Conservation (phyloP, 2,888 invertebrate genomes). For the Agrochola litura region DNA sequence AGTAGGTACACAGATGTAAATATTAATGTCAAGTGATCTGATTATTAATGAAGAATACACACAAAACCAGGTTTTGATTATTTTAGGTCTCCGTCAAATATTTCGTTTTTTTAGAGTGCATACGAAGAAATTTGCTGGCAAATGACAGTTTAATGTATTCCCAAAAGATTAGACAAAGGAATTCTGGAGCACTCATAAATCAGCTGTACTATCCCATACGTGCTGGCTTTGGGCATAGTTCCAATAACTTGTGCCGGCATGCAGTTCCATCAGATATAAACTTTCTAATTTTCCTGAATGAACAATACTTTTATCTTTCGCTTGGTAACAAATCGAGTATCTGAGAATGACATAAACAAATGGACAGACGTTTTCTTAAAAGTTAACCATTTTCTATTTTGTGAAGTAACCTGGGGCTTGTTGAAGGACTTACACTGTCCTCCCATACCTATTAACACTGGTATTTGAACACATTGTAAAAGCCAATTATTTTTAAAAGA, state of each 20-base stretch:
- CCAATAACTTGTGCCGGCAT: slow-evolving; percentile 15
- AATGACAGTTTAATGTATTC: not conserved
- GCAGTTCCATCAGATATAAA: not conserved
- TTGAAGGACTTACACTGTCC: too few species aligned
- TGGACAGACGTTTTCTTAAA: not conserved
- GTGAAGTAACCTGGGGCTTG: too few species aligned
- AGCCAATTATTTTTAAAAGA: too few species aligned
- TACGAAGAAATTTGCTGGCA: not conserved
- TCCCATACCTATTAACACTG: too few species aligned
- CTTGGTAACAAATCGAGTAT: not conserved
- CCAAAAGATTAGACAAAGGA: not conserved
- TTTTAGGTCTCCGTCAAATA: too few species aligned
- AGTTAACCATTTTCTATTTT: not conserved
- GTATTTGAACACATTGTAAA: too few species aligned
- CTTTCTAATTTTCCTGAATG: not conserved
- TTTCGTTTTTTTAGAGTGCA: not conserved
- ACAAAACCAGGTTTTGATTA: too few species aligned
- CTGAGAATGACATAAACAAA: not conserved
- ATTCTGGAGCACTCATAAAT: slow-evolving; percentile 12
- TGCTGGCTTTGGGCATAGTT: slow-evolving; percentile 11
- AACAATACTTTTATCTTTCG: not conserved
- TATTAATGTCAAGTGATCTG: too few species aligned
- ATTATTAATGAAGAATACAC: too few species aligned
- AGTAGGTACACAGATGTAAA: too few species aligned
- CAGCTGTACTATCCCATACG: not conserved